phyloP scores from a whole-genome alignment of 2,888 invertebrate genomes.

The Rhagonycha fulva region DNA sequence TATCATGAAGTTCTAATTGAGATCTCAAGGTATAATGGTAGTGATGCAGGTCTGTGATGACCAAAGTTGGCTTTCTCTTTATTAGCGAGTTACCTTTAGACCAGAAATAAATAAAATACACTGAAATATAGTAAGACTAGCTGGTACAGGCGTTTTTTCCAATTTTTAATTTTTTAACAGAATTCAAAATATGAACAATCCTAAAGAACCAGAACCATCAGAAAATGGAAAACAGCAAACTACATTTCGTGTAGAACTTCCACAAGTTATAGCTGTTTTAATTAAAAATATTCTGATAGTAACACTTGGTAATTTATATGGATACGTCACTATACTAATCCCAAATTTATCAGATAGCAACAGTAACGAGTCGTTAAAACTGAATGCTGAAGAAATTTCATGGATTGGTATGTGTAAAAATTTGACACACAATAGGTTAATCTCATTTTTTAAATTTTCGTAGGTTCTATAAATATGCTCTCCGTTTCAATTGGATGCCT shows the following conservation, averaged over 20 bases:
- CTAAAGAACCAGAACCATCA: background rate
- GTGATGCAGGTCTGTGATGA: too few species aligned
- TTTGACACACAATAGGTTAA: background rate
- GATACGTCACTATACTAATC: slow-evolving; percentile 82
- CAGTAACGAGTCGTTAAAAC: slow-evolving; percentile 51
- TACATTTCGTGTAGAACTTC: slow-evolving; percentile 48
- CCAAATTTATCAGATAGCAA: slow-evolving; percentile 66
- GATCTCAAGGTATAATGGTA: too few species aligned
- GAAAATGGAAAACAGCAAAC: too few species aligned
- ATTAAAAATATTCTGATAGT: slow-evolving; percentile 78
- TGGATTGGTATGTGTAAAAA: slow-evolving; percentile 68
- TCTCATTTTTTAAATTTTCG: slow-evolving; percentile 27
- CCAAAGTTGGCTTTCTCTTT: too few species aligned
- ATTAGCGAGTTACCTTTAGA: too few species aligned
- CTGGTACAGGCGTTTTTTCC: too few species aligned
- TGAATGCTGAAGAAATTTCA: slow-evolving; percentile 68
- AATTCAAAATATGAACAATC: background rate
- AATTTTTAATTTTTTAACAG: too few species aligned
- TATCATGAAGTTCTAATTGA: too few species aligned
- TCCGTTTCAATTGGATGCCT: slow-evolving; percentile 80
- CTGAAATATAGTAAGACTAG: too few species aligned
- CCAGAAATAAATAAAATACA: too few species aligned
- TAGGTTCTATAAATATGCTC: slow-evolving; percentile 80
- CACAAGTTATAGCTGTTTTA: slow-evolving; percentile 76
- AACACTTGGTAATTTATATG: slow-evolving; percentile 79